phyloP scores from a whole-genome alignment of 1,140 invertebrate genomes.

The roundworm (Caenorhabditis elegans) region WBcel235 BX284604.4:17305001-17305500 shows the following conservation, averaged over 20 bases:
- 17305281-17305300: constrained; percentile 3
- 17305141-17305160: no score
- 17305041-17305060: no score
- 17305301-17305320: not conserved
- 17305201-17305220: constrained; percentile 13
- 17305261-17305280: not conserved
- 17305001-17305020: no score
- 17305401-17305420: constrained; percentile 6
- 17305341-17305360: no score
- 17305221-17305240: not conserved
- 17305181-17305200: constrained; percentile 17
- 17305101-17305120: no score
- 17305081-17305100: no score
- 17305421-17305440: not conserved
- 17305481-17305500: not conserved
- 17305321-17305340: no score
- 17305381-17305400: not conserved
- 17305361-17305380: no score
- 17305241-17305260: not conserved
- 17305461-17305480: not conserved
- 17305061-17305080: no score
- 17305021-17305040: no score
- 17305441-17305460: not conserved
- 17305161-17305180: no score
- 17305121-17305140: no score